Evolutionary conservation across 2,113 vertebrate genomes (phyloP).

Genomic region (Gnathonemus echidnorhynchus): DNA sequence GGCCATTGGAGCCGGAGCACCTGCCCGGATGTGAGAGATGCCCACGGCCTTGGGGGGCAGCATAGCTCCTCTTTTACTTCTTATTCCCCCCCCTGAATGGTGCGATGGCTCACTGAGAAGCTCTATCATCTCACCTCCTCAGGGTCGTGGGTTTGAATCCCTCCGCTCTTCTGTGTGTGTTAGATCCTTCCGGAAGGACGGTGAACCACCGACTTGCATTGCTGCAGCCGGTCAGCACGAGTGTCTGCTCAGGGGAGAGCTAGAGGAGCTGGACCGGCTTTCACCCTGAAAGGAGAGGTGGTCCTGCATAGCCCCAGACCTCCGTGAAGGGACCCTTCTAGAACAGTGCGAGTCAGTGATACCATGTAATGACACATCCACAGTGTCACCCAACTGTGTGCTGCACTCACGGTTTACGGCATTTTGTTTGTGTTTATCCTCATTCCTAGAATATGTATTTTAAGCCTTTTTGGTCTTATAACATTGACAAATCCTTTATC

Average conservation of each 20-base stretch:
- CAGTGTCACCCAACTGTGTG: background rate
- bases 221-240: background rate
- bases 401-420: background rate
- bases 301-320: background rate
- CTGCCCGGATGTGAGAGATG: background rate
- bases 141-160: background rate
- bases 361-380: background rate
- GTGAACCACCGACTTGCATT: background rate
- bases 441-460: background rate
- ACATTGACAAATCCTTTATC: background rate
- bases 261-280: background rate
- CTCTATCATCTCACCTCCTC: background rate
- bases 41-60: background rate
- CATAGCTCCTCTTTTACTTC: background rate
- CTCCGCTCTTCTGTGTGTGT: background rate
- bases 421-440: background rate
- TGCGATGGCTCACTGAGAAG: background rate
- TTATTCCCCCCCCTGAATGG: background rate
- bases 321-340: background rate
- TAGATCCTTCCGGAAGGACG: background rate
- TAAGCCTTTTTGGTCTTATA: background rate
- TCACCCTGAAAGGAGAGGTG: background rate
- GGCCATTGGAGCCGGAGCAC: background rate
- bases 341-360: background rate
- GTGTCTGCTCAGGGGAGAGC: background rate